Evolutionary conservation across 2,888 invertebrate species (phyloP).

Genomic region (Acronicta aceris): DNA sequence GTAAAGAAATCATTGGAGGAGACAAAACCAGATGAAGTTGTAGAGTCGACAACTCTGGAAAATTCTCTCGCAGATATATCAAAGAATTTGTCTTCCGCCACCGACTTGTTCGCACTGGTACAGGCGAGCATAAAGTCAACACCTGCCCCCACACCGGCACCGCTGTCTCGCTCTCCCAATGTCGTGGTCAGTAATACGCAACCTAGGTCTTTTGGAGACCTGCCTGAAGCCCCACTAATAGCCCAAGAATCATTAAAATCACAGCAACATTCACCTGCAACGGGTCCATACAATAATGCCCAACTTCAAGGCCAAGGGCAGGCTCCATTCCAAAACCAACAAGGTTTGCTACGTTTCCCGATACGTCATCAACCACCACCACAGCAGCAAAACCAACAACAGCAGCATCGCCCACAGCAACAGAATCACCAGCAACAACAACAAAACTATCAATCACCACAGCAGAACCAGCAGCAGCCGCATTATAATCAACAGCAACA

Average conservation of each 20-base stretch:
- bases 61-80: constrained; percentile 53
- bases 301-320: constrained; percentile 12
- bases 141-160: constrained; percentile 45
- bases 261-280: constrained; percentile 3
- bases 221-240: constrained; percentile 55
- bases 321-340: constrained; percentile 24
- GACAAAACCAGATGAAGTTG: constrained; percentile 55
- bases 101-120: constrained; percentile 78
- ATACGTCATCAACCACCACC: constrained; percentile 13
- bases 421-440: neutral
- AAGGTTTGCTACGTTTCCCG: constrained; percentile 24
- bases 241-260: constrained; percentile 30
- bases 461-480: constrained; percentile 8
- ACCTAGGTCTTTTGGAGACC: constrained; percentile 80
- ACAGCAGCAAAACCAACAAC: constrained; percentile 14
- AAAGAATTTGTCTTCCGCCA: constrained; percentile 73
- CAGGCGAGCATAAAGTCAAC: constrained; percentile 78
- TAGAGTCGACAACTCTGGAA: constrained; percentile 18
- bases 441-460: neutral
- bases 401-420: neutral
- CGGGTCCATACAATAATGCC: constrained; percentile 11
- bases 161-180: constrained; percentile 53
- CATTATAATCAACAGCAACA: constrained; percentile 10
- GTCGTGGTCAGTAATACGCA: constrained; percentile 71
- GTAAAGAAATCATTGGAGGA: constrained; percentile 83